Evolutionary conservation across 2,113 vertebrate species (phyloP).

Genomic region (Zosterops hypoxanthus): DNA sequence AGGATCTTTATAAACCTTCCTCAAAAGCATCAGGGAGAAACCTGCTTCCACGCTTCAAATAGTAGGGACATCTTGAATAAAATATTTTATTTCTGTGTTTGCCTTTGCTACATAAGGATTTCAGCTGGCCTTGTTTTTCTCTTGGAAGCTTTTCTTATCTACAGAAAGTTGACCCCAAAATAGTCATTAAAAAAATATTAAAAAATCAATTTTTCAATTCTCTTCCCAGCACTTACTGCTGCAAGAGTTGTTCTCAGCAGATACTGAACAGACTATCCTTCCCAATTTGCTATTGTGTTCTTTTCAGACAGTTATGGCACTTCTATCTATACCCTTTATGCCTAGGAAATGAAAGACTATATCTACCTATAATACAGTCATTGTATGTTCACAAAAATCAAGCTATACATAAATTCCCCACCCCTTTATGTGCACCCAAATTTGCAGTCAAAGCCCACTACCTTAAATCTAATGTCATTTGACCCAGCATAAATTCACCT

Average conservation of each 20-base stretch:
- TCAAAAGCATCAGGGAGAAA: not conserved
- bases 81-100: not conserved
- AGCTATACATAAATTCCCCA: not conserved
- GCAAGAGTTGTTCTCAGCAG: not conserved
- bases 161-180: conserved; percentile 8
- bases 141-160: not conserved
- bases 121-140: not conserved
- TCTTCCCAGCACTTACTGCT: not conserved
- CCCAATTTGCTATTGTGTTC: not conserved
- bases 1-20: not conserved
- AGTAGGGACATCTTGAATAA: not conserved
- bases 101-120: not conserved
- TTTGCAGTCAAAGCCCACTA: not conserved
- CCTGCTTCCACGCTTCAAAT: not conserved
- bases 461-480: not conserved
- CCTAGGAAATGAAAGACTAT: not conserved
- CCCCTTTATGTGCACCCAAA: not conserved
- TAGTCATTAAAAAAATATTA: not conserved
- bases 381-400: not conserved
- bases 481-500: not conserved
- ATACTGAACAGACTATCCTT: not conserved
- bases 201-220: not conserved
- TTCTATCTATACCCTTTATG: not conserved
- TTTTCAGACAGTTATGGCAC: not conserved
- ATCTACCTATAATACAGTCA: not conserved